These are phyloP conservation scores for Coregonus sp. DNA, from an alignment of 2,797 vertebrate species.

Conservation along the genomic window DNA sequence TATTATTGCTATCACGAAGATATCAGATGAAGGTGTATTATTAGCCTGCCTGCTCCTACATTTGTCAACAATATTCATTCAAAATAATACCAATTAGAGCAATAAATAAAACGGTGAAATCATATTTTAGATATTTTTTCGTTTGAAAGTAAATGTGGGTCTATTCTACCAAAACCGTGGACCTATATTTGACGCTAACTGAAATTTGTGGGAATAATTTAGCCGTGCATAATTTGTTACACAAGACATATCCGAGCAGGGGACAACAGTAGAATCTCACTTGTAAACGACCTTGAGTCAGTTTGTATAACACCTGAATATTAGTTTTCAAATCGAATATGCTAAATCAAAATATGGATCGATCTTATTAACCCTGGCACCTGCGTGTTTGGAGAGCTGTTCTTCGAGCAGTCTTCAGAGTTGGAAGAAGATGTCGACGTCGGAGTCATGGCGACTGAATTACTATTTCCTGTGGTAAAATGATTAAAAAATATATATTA, in stretches of 20 bases:
- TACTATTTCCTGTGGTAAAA: conserved; percentile 82
- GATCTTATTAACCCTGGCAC: conserved; percentile 73
- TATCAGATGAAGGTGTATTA: not conserved
- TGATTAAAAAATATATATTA: conserved; percentile 20
- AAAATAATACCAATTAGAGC: not conserved
- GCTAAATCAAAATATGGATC: not conserved
- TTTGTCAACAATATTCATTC: not conserved
- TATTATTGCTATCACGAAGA: not conserved
- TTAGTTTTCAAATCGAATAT: not conserved
- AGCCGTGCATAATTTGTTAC: not conserved
- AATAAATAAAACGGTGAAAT: not conserved
- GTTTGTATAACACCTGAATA: not conserved
- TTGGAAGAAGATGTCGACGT: conserved; percentile 96
- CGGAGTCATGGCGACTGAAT: conserved; percentile 94
- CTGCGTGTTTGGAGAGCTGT: conserved; percentile 86
- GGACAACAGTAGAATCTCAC: not conserved
- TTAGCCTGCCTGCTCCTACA: not conserved
- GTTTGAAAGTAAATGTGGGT: not conserved
- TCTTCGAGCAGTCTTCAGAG: conserved; percentile 95
- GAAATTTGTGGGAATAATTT: not conserved
- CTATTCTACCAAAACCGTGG: not conserved
- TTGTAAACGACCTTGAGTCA: not conserved
- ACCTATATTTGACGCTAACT: not conserved
- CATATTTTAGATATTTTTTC: not conserved
- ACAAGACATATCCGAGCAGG: not conserved